These are phyloP conservation scores for Cyaniris semiargus DNA, from an alignment of 2,888 invertebrate species.

Conservation along the genomic window DNA sequence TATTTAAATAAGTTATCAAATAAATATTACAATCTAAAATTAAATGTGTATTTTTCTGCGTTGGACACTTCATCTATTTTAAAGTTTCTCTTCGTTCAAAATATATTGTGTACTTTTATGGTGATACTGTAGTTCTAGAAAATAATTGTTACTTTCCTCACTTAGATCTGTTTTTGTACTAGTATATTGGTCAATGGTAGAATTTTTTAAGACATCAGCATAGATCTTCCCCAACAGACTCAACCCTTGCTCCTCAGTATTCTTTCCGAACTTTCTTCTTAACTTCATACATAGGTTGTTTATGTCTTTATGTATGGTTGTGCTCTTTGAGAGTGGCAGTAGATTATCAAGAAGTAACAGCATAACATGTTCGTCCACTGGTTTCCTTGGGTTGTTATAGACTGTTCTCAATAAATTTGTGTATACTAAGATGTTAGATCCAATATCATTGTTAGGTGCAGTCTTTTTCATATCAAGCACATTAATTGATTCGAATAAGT, in stretches of 20 bases:
- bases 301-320: slow-evolving; percentile 58
- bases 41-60: neutral
- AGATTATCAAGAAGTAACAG: slow-evolving; percentile 63
- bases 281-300: slow-evolving; percentile 55
- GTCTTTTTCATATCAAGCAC: neutral
- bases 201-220: slow-evolving; percentile 47
- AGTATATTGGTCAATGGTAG: neutral
- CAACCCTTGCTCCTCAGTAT: slow-evolving; percentile 50
- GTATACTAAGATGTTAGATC: slow-evolving; percentile 27
- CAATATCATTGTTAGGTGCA: slow-evolving; percentile 34
- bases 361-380: slow-evolving; percentile 65
- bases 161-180: neutral
- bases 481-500: neutral
- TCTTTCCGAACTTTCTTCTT: slow-evolving; percentile 57
- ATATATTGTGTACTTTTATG: neutral
- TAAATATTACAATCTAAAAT: neutral
- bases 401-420: slow-evolving; percentile 47
- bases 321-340: slow-evolving; percentile 54
- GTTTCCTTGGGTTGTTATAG: slow-evolving; percentile 44
- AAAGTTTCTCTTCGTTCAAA: neutral
- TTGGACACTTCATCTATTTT: neutral
- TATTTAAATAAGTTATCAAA: neutral
- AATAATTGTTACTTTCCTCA: neutral
- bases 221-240: slow-evolving; percentile 63
- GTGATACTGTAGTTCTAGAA: neutral